Evolutionary conservation across 2,113 vertebrate species (phyloP).

Genomic region (Ptilonorhynchus violaceus): DNA sequence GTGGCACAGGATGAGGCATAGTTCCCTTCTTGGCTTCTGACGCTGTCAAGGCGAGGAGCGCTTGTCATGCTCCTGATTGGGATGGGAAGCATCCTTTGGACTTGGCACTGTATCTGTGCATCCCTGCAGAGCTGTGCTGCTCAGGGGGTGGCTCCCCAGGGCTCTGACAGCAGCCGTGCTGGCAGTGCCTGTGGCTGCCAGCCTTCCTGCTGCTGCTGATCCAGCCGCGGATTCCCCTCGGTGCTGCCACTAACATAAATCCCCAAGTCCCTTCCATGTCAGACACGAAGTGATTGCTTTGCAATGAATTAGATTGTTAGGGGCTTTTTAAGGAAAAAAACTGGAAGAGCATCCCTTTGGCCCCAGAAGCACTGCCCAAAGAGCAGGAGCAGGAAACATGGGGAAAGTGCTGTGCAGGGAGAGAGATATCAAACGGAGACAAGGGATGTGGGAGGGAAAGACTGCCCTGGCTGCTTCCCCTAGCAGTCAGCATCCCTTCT

Average conservation of each 20-base stretch:
- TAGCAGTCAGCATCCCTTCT: neutral
- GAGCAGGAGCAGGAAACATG: neutral
- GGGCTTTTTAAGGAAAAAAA: neutral
- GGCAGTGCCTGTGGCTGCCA: neutral
- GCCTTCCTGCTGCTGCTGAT: neutral
- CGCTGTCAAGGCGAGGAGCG: neutral
- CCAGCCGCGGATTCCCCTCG: neutral
- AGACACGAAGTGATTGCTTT: neutral
- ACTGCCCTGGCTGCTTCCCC: neutral
- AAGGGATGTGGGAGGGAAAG: neutral
- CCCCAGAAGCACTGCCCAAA: neutral
- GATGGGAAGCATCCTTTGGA: neutral
- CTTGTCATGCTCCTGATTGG: neutral
- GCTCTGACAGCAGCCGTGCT: neutral
- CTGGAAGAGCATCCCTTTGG: neutral
- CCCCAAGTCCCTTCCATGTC: neutral
- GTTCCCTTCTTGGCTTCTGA: neutral
- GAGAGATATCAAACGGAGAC: neutral
- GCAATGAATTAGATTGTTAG: neutral
- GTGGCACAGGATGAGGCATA: neutral
- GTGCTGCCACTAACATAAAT: neutral
- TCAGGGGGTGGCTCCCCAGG: neutral
- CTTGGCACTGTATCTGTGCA: fast-evolving
- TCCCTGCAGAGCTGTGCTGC: neutral
- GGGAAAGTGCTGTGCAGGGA: neutral